Evolutionary conservation across 2,888 invertebrate species (phyloP).

Genomic region (Ennomos erosarius): DNA sequence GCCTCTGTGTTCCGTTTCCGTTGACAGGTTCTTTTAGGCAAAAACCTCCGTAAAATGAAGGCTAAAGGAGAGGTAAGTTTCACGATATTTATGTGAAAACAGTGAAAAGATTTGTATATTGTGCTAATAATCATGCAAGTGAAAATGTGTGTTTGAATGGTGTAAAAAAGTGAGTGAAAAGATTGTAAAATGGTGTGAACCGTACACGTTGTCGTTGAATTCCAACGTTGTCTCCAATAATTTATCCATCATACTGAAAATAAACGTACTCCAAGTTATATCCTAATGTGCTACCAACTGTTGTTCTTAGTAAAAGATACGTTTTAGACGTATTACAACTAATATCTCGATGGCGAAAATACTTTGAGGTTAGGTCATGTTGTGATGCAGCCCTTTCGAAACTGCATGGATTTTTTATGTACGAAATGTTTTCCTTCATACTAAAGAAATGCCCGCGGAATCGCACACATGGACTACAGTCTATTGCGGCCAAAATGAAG

Average conservation of each 20-base stretch:
- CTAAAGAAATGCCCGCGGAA: no score
- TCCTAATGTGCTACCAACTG: background rate
- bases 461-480: no score
- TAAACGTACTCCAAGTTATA: background rate
- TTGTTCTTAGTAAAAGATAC: no score
- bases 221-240: constrained; percentile 26
- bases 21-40: constrained; percentile 80
- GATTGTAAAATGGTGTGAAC: constrained; percentile 25
- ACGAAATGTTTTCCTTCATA: no score
- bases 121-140: constrained; percentile 2
- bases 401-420: no score
- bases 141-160: constrained; percentile 4
- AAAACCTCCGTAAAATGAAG: constrained; percentile 89
- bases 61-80: constrained; percentile 93
- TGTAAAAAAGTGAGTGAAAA: constrained; percentile 14
- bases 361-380: constrained; percentile 73
- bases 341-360: constrained; percentile 5
- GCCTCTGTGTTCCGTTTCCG: constrained; percentile 74
- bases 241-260: constrained; percentile 10
- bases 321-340: no score
- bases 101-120: constrained; percentile 29
- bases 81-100: constrained; percentile 40
- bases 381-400: constrained; percentile 41
- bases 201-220: constrained; percentile 73
- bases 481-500: no score